Percentiles rank a stretch among this genome's conserved stretches.
phyloP scores from a whole-genome alignment of 2,113 vertebrate genomes.

The Anas platyrhynchos region DNA sequence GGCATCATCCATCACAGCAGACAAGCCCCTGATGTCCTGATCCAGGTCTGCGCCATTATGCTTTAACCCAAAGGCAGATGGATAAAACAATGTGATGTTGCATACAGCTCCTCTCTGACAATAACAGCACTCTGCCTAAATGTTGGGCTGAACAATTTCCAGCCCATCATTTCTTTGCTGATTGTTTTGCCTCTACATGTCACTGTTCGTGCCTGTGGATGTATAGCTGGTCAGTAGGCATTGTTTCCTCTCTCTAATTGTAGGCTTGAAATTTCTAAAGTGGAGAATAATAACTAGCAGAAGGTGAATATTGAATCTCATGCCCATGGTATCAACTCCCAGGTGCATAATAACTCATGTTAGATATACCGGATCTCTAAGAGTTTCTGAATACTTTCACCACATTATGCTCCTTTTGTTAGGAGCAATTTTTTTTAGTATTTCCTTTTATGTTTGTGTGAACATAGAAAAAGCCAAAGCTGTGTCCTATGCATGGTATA shows the following conservation, averaged over 20 bases:
- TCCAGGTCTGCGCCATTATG: neutral
- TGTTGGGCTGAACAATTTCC: neutral
- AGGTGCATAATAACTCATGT: neutral
- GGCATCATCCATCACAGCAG: neutral
- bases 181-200: neutral
- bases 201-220: accelerated
- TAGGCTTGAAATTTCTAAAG: neutral
- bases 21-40: neutral
- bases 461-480: neutral
- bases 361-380: neutral
- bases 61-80: neutral
- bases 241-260: neutral
- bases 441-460: too few relatives aligned
- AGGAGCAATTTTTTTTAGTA: too few relatives aligned
- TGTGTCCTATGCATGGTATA: neutral
- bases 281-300: neutral
- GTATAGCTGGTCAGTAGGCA: neutral
- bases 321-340: neutral
- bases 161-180: neutral
- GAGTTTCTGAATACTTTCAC: neutral
- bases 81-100: neutral
- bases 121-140: neutral
- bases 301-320: neutral
- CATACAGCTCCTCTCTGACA: neutral
- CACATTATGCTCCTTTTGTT: neutral